These are phyloP conservation scores for Dusona sp. DNA, from an alignment of 2,888 invertebrate genomes.

Conservation along the genomic window DNA sequence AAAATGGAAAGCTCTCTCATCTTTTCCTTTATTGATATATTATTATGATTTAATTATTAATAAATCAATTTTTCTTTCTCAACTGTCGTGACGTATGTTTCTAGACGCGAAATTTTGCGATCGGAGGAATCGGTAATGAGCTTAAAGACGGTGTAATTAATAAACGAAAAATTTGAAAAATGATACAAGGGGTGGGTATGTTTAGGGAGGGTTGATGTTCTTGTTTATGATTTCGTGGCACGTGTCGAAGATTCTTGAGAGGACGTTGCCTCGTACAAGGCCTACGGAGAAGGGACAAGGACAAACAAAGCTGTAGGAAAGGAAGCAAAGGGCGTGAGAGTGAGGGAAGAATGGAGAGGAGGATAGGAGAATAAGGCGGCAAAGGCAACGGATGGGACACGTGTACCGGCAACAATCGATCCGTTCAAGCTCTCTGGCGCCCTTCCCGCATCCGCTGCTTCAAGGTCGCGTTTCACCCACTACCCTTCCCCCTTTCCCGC, in stretches of 20 bases:
- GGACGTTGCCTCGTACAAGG: slow-evolving; percentile 47
- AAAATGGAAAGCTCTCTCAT: background rate
- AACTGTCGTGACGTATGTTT: background rate
- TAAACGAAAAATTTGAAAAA: background rate
- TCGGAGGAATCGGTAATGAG: background rate
- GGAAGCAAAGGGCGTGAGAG: slow-evolving; percentile 65
- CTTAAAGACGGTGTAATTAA: background rate
- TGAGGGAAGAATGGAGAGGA: slow-evolving; percentile 31
- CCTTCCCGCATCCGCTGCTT: slow-evolving; percentile 69
- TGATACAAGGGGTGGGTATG: background rate
- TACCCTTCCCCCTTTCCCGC: background rate
- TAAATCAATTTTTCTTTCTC: background rate
- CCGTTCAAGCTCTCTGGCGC: slow-evolving; percentile 61
- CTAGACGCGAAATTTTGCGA: background rate
- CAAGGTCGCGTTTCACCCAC: slow-evolving; percentile 81
- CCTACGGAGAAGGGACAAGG: slow-evolving; percentile 44
- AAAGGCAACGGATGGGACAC: slow-evolving; percentile 75
- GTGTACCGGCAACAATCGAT: slow-evolving; percentile 82
- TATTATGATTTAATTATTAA: background rate
- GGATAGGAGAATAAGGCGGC: slow-evolving; percentile 67
- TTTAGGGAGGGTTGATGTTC: slow-evolving; percentile 3
- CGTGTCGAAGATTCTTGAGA: slow-evolving; percentile 73
- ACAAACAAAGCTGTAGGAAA: slow-evolving; percentile 31
- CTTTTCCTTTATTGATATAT: background rate
- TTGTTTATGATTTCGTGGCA: slow-evolving; percentile 75